phyloP scores from a whole-genome alignment of 2,888 invertebrate genomes.

The Baronia brevicornis region DNA sequence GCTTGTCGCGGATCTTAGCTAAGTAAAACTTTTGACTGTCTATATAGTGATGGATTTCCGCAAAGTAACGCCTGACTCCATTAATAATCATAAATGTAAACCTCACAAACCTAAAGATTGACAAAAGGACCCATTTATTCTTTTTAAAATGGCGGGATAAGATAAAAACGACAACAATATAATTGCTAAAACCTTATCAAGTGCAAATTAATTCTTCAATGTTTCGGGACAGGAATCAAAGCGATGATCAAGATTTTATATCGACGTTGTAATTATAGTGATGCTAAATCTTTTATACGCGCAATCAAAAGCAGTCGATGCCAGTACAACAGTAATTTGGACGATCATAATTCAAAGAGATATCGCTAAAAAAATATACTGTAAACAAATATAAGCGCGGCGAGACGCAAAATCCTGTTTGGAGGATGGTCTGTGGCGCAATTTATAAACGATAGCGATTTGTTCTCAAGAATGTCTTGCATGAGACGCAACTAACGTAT shows the following conservation, averaged over 20 bases:
- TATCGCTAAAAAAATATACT: constrained; percentile 54
- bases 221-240: constrained; percentile 7
- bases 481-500: too few species aligned
- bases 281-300: constrained; percentile 25
- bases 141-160: too few species aligned
- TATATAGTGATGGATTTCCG: too few species aligned
- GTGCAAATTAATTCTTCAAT: constrained; percentile 6
- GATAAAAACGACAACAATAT: too few species aligned
- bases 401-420: constrained; percentile 47
- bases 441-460: constrained; percentile 27
- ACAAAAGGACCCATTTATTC: too few species aligned
- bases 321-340: constrained; percentile 8
- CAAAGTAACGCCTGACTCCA: too few species aligned
- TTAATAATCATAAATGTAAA: too few species aligned
- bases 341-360: constrained; percentile 32
- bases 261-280: constrained; percentile 3
- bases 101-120: too few species aligned
- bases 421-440: constrained; percentile 21
- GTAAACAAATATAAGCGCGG: constrained; percentile 55
- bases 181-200: constrained; percentile 2
- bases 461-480: too few species aligned
- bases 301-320: constrained; percentile 23
- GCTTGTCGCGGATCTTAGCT: too few species aligned
- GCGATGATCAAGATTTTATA: constrained; percentile 4
- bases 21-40: too few species aligned